Percentiles rank a stretch among this genome's conserved stretches.
Evolutionary conservation across 2,113 vertebrate genomes (phyloP).

Genomic region (Myxocyprinus asiaticus): DNA sequence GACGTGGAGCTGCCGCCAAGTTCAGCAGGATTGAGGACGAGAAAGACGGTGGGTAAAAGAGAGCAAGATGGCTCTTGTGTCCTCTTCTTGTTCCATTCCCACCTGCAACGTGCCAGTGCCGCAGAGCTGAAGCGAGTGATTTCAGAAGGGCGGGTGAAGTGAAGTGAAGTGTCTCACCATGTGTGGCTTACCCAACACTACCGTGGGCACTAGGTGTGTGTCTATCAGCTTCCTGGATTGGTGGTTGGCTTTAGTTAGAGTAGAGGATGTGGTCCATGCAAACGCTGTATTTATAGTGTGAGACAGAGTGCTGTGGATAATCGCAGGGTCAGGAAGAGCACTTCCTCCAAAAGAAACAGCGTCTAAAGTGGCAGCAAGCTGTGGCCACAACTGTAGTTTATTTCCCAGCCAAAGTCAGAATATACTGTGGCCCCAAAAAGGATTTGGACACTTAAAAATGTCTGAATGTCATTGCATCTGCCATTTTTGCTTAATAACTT

Average conservation of each 20-base stretch:
- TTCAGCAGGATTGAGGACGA: constrained; percentile 24
- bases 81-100: constrained; percentile 68
- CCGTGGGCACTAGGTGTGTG: not conserved
- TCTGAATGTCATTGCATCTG: no score
- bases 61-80: constrained; percentile 13
- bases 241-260: constrained; percentile 62
- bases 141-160: no score
- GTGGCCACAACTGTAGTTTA: no score
- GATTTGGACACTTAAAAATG: no score
- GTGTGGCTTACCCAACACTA: not conserved
- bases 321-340: not conserved
- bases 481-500: no score
- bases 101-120: constrained; percentile 71
- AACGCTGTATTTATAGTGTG: constrained; percentile 73
- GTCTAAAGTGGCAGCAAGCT: no score
- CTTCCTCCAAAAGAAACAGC: no score
- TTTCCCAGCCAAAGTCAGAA: no score
- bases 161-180: no score
- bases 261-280: constrained; percentile 77
- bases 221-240: constrained; percentile 58
- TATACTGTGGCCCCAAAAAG: no score
- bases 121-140: constrained; percentile 48
- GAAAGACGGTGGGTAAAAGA: not conserved
- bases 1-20: constrained; percentile 38
- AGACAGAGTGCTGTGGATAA: not conserved